Conservation (phyloP, 1,140 invertebrate genomes). For the Zaprionus inermis region DNA sequence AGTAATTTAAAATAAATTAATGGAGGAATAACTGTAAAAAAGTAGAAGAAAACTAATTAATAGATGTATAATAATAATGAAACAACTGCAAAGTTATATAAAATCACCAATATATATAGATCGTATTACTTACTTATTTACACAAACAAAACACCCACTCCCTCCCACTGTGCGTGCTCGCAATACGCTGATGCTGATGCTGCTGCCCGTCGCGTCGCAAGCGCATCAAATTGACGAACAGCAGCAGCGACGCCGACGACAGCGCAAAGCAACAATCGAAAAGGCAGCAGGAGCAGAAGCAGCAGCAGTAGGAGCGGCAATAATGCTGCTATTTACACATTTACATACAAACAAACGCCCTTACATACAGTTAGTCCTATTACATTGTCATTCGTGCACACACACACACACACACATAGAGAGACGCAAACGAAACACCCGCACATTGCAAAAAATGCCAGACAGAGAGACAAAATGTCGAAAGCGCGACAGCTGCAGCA, state of each 20-base stretch:
- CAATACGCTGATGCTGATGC: slow-evolving; percentile 4
- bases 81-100: background rate
- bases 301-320: slow-evolving; percentile 8
- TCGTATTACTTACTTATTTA: background rate
- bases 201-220: background rate
- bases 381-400: slow-evolving; percentile 43
- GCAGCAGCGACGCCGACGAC: slow-evolving; percentile 7
- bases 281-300: slow-evolving; percentile 5
- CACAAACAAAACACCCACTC: background rate
- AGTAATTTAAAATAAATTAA: too few species aligned
- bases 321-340: slow-evolving; percentile 31
- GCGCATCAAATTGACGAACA: slow-evolving; percentile 43
- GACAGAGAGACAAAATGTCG: slow-evolving; percentile 68
- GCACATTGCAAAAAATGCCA: slow-evolving; percentile 50
- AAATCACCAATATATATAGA: background rate
- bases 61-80: background rate
- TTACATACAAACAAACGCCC: slow-evolving; percentile 14
- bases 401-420: slow-evolving; percentile 19
- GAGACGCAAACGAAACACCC: slow-evolving; percentile 26
- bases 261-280: slow-evolving; percentile 13
- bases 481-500: slow-evolving; percentile 63
- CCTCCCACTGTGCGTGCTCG: background rate
- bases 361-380: slow-evolving; percentile 42
- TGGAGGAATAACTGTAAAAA: too few species aligned
- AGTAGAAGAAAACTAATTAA: background rate